Evolutionary conservation across 2,888 invertebrate species (phyloP).

Genomic region (Perizoma flavofasciatum): DNA sequence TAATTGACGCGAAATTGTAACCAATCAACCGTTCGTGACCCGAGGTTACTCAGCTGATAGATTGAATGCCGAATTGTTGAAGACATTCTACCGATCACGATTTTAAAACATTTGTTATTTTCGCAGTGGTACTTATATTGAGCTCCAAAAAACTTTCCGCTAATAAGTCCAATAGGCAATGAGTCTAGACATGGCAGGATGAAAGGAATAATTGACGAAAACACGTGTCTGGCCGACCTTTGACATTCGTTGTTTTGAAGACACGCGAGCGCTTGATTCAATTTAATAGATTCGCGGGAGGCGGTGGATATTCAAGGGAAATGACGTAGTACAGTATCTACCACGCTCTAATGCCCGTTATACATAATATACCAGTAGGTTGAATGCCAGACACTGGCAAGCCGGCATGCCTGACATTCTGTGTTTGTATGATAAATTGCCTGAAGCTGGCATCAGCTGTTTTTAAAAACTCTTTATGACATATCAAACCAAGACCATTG

Average conservation of each 20-base stretch:
- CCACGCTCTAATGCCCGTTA: slow-evolving; percentile 53
- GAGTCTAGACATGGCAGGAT: slow-evolving; percentile 31
- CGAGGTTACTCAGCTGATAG: slow-evolving; percentile 49
- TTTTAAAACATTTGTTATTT: slow-evolving; percentile 12
- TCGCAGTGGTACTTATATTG: not conserved
- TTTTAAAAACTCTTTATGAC: too few species aligned
- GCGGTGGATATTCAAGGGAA: slow-evolving; percentile 49
- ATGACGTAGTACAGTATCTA: slow-evolving; percentile 45
- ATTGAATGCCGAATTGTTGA: slow-evolving; percentile 48
- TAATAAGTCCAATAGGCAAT: slow-evolving; percentile 12
- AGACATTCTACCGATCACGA: slow-evolving; percentile 11
- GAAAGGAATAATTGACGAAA: slow-evolving; percentile 38
- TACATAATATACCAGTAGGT: slow-evolving; percentile 3
- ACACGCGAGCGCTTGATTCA: slow-evolving; percentile 61
- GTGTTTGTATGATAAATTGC: too few species aligned
- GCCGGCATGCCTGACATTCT: too few species aligned
- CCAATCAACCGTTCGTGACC: slow-evolving; percentile 69
- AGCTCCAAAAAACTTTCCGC: slow-evolving; percentile 18
- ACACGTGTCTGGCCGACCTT: slow-evolving; percentile 46
- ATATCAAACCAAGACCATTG: too few species aligned
- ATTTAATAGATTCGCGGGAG: slow-evolving; percentile 66
- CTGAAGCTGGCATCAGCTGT: too few species aligned
- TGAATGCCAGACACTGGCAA: not conserved
- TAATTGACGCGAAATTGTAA: slow-evolving; percentile 80
- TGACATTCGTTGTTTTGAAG: slow-evolving; percentile 45